Evolutionary conservation across 1,140 invertebrate species (phyloP), one percentile per base, ranked within the genome.

Genomic region (Agraylea sexmaculata): DNA sequence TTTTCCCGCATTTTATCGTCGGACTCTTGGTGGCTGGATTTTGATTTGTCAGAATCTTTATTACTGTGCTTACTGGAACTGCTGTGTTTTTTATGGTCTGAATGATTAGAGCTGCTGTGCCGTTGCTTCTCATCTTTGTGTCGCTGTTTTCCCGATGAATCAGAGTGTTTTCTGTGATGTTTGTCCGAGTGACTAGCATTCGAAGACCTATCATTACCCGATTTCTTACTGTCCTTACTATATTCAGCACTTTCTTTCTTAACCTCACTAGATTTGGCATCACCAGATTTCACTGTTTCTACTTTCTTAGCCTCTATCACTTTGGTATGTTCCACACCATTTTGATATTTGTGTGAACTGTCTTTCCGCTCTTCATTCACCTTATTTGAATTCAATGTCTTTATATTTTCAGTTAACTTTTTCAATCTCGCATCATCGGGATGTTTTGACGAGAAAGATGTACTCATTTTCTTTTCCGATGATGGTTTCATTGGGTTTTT

Each of bases 161-260:
- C 42, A 8, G 46, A 49, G 23, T 45, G 43, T 33, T 45, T 42
- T 21, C 38, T 41, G 20, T 45, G 39, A 19, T 37, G 18, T 2
- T 49, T 43, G 17, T 39, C 42, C 4, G 43, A 45, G 19, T 45
- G 47, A 31, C 40, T 40, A 4, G n/a, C n/a, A n/a, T n/a, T n/a
- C n/a, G n/a, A n/a, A n/a, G 46, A 48, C n/a, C 15, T 25, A 18
- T 41, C 34, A 11, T 21, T n/a, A 6, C 19, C 12, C 1, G 17
- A 28, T n/a, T 36, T 18, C 19, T n/a, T 36, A 22, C 34, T 36
- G 11, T 12, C 12, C n/a, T 40, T 40, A 8, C 32, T 40, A 21
- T 16, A 31, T 17, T 31, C 29, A 2, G 10, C 11, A 11, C 23
- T 25, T 28, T 38, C 29, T 7, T 38, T 43, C 15, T 38, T 32